phyloP scores from a whole-genome alignment of 2,797 vertebrate species.

The Phoxinus dragarum region DNA sequence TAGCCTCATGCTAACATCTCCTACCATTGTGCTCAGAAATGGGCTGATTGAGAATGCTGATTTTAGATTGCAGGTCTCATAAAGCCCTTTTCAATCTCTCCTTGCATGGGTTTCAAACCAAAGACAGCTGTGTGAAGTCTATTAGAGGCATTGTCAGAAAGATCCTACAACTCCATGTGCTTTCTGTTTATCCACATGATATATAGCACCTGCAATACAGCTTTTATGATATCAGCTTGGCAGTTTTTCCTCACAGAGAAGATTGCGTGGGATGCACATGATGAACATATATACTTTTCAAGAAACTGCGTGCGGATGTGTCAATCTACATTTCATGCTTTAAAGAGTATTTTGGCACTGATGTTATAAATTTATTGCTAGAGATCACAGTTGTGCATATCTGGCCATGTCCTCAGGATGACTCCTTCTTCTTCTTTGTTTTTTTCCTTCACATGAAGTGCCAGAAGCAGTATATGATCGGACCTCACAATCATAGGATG shows the following conservation, averaged over 20 bases:
- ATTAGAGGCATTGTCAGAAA: not conserved
- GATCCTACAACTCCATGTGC: not conserved
- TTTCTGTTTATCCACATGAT: not conserved
- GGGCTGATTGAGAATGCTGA: constrained; percentile 14
- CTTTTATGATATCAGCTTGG: not conserved
- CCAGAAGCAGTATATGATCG: constrained; percentile 9
- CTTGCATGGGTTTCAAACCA: not conserved
- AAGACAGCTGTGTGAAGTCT: constrained; percentile 1
- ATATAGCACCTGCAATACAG: not conserved
- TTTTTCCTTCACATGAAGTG: not conserved
- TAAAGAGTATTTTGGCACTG: not conserved
- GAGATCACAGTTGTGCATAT: constrained; percentile 53
- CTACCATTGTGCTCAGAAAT: constrained; percentile 26
- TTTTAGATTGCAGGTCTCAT: constrained; percentile 18
- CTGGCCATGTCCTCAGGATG: constrained; percentile 36
- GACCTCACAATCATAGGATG: not conserved
- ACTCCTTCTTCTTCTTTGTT: constrained; percentile 24
- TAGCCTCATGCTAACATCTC: constrained; percentile 26
- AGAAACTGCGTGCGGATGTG: not conserved
- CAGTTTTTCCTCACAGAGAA: not conserved
- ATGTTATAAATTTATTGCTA: constrained; percentile 59
- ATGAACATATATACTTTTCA: not conserved
- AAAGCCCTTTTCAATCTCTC: not conserved
- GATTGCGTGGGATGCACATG: not conserved
- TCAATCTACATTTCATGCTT: not conserved